phyloP scores from a whole-genome alignment of 2,113 vertebrate genomes.

The Tenebrosternarchus preto region DNA sequence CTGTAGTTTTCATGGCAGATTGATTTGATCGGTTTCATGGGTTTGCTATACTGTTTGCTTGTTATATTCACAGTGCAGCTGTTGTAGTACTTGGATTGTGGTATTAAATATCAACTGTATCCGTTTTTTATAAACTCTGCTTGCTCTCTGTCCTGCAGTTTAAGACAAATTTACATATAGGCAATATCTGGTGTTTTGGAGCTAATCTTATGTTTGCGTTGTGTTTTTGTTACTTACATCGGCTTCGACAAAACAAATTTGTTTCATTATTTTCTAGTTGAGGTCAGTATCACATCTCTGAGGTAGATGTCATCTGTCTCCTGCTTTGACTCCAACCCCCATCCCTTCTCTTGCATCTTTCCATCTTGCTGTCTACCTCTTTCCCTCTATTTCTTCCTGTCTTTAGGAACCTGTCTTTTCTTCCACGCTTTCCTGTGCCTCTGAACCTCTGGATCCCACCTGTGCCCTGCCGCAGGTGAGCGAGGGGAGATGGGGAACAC shows the following conservation, averaged over 20 bases:
- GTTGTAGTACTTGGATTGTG: no score
- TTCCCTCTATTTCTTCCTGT: not conserved
- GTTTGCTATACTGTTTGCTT: no score
- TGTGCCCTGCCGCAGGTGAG: conserved; percentile 66
- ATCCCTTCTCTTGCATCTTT: conserved; percentile 23
- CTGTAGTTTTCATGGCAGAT: no score
- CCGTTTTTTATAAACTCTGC: no score
- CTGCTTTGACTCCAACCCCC: not conserved
- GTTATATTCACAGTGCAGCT: no score
- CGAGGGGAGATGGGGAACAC: not conserved
- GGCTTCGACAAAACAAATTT: no score
- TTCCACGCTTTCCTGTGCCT: conserved; percentile 58
- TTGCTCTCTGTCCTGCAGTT: no score
- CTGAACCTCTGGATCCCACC: conserved; percentile 57
- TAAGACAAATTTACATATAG: no score
- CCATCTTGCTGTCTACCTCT: conserved; percentile 14
- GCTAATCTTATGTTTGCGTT: not conserved
- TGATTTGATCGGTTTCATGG: no score
- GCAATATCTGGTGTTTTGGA: not conserved
- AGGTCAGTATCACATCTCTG: not conserved
- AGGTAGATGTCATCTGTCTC: conserved; percentile 1
- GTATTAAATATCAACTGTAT: no score
- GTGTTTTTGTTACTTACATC: no score
- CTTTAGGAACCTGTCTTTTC: conserved; percentile 66
- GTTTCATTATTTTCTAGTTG: not conserved